These are phyloP conservation scores for Tridacna crocea DNA, from an alignment of 2,888 invertebrate genomes.

Conservation along the genomic window DNA sequence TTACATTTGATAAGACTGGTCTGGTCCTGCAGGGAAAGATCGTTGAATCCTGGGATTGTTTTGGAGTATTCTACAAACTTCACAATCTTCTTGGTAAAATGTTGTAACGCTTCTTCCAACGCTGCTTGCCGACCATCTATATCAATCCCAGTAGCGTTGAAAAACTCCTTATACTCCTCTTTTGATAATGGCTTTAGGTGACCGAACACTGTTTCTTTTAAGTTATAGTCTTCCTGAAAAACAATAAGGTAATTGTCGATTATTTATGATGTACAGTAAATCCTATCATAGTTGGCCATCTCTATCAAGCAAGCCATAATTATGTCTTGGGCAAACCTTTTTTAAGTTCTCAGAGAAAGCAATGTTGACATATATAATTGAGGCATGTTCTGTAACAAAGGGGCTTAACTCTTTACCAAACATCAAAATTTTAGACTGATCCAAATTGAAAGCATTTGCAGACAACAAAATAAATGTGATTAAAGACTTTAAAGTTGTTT, in stretches of 20 bases:
- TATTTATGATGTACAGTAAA: background rate
- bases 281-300: no score
- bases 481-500: no score
- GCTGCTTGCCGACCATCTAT: constrained; percentile 78
- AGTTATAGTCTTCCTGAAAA: constrained; percentile 44
- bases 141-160: constrained; percentile 81
- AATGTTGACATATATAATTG: no score
- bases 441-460: no score
- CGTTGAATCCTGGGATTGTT: constrained; percentile 78
- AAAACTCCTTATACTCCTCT: constrained; percentile 79
- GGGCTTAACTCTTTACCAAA: no score
- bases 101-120: constrained; percentile 70
- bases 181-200: constrained; percentile 72
- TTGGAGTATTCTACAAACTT: constrained; percentile 79
- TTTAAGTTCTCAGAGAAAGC: no score
- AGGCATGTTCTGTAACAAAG: no score
- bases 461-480: no score
- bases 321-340: no score
- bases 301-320: no score
- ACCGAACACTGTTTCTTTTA: constrained; percentile 77
- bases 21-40: constrained; percentile 77
- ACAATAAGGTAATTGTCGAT: background rate
- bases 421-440: no score
- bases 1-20: constrained; percentile 79
- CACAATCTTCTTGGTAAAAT: constrained; percentile 76